phyloP scores from a whole-genome alignment of 92 coral and sea anemone species.

The Meandrina meandrites region DNA sequence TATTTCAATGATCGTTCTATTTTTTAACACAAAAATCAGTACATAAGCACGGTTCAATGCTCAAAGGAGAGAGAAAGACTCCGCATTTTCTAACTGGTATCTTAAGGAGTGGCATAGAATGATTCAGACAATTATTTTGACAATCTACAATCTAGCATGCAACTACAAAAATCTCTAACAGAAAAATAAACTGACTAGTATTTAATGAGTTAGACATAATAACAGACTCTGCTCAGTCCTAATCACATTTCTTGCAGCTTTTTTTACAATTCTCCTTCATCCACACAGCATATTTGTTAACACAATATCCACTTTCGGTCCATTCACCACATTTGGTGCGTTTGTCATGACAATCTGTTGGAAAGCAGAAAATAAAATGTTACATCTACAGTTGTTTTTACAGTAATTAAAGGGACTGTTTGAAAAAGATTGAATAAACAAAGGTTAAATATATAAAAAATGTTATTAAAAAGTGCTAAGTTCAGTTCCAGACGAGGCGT shows the following conservation, averaged over 20 bases:
- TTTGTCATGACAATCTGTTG: conserved; percentile 49
- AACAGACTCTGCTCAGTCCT: background rate
- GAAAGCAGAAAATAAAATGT: background rate
- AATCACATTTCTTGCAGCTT: conserved; percentile 30
- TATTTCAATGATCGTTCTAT: background rate
- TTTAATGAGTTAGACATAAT: background rate
- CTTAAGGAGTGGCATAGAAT: no score
- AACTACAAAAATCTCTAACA: background rate
- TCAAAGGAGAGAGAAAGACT: background rate
- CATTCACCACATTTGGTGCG: conserved; percentile 30
- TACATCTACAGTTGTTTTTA: background rate
- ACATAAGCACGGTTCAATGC: background rate
- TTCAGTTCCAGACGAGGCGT: no score
- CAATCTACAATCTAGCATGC: background rate
- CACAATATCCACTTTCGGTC: conserved; percentile 24
- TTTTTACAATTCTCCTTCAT: conserved; percentile 42
- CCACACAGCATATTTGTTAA: conserved; percentile 9
- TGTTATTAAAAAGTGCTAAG: no score
- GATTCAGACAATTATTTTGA: no score
- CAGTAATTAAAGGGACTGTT: background rate
- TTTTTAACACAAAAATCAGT: background rate
- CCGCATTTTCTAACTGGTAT: no score
- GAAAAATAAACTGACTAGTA: background rate
- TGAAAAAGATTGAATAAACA: no score
- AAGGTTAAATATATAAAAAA: no score